Percentiles rank a stretch among this genome's conserved stretches.
phyloP scores from a whole-genome alignment of 2,888 invertebrate species.

The Lasius fuliginosus region DNA sequence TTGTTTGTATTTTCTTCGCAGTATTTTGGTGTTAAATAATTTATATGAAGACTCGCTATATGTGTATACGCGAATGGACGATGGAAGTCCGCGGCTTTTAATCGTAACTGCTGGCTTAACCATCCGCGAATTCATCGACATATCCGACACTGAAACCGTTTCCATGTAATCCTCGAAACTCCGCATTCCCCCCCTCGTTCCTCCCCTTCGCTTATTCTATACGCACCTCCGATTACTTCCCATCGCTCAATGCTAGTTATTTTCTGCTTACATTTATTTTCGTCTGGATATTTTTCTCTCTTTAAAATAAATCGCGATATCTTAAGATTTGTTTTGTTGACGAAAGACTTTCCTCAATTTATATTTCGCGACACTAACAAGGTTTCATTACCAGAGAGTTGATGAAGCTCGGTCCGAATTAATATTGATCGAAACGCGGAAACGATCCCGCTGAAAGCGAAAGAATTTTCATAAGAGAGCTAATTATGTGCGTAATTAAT shows the following conservation, averaged over 20 bases:
- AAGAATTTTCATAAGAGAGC: constrained; percentile 35
- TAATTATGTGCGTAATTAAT: constrained; percentile 47
- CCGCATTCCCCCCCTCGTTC: constrained; percentile 24
- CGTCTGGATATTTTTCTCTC: background rate
- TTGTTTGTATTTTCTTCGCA: constrained; percentile 19
- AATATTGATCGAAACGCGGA: constrained; percentile 13
- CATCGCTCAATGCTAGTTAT: constrained; percentile 21
- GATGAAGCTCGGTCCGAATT: constrained; percentile 9
- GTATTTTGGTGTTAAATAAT: constrained; percentile 30
- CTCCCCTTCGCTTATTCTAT: constrained; percentile 24
- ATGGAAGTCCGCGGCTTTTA: constrained; percentile 71
- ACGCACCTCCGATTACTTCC: constrained; percentile 55
- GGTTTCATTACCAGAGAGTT: background rate
- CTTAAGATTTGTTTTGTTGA: background rate
- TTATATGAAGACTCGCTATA: constrained; percentile 53
- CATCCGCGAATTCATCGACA: constrained; percentile 68
- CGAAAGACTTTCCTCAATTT: background rate
- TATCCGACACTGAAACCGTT: constrained; percentile 74
- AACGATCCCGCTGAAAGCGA: constrained; percentile 1
- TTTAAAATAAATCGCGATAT: constrained; percentile 8
- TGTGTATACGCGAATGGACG: constrained; percentile 54
- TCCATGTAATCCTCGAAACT: constrained; percentile 72
- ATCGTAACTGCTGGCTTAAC: constrained; percentile 72
- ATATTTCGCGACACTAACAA: background rate
- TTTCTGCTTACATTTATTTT: constrained; percentile 34